Base-by-base conservation (phyloP, 2,797 vertebrate species). In the Sebastes flavidus region DNA sequence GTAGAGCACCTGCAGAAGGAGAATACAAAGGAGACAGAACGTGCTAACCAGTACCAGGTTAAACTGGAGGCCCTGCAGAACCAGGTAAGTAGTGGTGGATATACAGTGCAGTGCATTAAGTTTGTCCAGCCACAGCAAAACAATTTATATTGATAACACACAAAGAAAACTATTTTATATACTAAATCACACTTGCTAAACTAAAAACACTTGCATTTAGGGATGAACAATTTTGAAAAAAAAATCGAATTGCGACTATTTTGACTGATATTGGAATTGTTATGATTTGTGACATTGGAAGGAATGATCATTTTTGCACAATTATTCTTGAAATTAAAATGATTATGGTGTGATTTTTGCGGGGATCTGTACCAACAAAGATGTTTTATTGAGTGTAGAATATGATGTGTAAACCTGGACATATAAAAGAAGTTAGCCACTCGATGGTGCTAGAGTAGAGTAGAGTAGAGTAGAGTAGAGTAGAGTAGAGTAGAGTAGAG, bases 11-110 rank as follows among this genome's bases (percentile, higher is more conserved):
- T 96, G 67, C 82, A 86, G 75, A 81, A 59, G 9, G 91, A 95
- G 13, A 90, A 89, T 9, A 75, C 88, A 60, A 78, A 85, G 58
- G 94, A 96, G 78, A 87, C 85, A 0, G 89, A 91, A 20, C 94
- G 87, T 12, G 93, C 94, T 0, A 87, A 89, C 56, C 89, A 92
- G 59, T 84, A 77, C 59, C 95, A 96, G 79, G 80, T 88, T 32
- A 96, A 95, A 83, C 90, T 97, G 52, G 93, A 96, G 56, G 90
- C 75, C 38, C 90, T 97, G 55, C 96, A 97, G 86, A 91, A 81
- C 67, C 95, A 95, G 92, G 94, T 94, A 87, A 77, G 72, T 67
- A 2, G 69, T 22, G 3, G 5, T 54, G 60, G 32, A 20, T 13
- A 13, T 13, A 56, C 9, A 69, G 42, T 61, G 16, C 4, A 27